Percentiles rank a stretch among this genome's conserved stretches.
phyloP scores from a whole-genome alignment of 1,140 invertebrate species.

The Limonius californicus region DNA sequence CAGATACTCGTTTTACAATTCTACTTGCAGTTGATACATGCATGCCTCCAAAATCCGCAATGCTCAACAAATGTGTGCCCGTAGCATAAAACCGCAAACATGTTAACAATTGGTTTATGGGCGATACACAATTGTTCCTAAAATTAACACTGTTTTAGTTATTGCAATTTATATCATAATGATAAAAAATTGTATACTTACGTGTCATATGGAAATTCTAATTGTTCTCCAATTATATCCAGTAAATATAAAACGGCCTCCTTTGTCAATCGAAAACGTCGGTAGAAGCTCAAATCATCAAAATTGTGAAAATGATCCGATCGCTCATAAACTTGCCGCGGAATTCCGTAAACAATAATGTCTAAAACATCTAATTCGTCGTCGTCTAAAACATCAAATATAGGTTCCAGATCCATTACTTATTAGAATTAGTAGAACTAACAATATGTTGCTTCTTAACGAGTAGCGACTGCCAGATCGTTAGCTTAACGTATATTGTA shows the following conservation, averaged over 20 bases:
- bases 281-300: neutral
- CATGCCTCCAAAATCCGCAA: neutral
- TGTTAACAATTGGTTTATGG: neutral
- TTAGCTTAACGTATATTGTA: too few species aligned
- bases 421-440: too few species aligned
- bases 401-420: neutral
- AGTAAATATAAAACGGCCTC: neutral
- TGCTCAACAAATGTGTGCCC: too few species aligned
- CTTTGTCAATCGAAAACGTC: neutral
- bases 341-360: neutral
- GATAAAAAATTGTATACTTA: neutral
- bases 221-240: neutral
- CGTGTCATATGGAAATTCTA: slow-evolving; percentile 7
- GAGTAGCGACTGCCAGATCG: too few species aligned
- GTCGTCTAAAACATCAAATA: neutral
- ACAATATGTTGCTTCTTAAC: too few species aligned
- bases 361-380: neutral
- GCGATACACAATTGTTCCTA: neutral
- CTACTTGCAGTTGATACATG: neutral
- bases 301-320: neutral
- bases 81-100: neutral
- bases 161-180: neutral
- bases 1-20: slow-evolving; percentile 9
- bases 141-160: neutral
- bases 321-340: neutral